Percentiles rank a stretch among this genome's conserved stretches.
These are phyloP conservation scores for Sphaerophoria rueppellii DNA, from an alignment of 2,888 invertebrate genomes.

Conservation along the genomic window DNA sequence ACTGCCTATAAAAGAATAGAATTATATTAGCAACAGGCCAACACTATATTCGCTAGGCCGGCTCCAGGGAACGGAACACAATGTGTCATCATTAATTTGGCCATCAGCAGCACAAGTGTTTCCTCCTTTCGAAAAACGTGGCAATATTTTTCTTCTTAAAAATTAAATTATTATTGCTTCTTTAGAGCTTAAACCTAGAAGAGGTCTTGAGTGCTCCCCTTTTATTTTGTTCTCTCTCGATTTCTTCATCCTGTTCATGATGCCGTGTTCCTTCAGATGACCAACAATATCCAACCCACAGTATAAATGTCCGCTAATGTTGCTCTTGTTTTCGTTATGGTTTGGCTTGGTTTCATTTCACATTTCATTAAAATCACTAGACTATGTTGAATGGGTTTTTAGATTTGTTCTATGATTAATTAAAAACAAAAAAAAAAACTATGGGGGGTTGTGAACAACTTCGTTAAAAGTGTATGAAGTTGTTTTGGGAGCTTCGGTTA, in stretches of 20 bases:
- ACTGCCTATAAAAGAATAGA: not conserved
- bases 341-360: slow-evolving; percentile 60
- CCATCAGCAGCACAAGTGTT: slow-evolving; percentile 45
- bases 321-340: not conserved
- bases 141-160: slow-evolving; percentile 39
- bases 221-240: no score
- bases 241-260: no score
- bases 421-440: slow-evolving; percentile 44
- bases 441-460: not conserved
- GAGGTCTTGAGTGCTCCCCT: no score
- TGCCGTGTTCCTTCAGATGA: slow-evolving; percentile 22
- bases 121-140: slow-evolving; percentile 63
- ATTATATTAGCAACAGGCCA: slow-evolving; percentile 22
- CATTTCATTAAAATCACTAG: slow-evolving; percentile 72
- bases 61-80: slow-evolving; percentile 54
- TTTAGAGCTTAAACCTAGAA: not conserved
- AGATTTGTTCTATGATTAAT: slow-evolving; percentile 71
- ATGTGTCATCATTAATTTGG: slow-evolving; percentile 71
- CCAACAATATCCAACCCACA: slow-evolving; percentile 32
- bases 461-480: slow-evolving; percentile 10
- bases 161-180: slow-evolving; percentile 33
- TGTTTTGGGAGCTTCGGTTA: slow-evolving; percentile 29
- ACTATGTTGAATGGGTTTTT: slow-evolving; percentile 70
- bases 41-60: not conserved
- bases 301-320: slow-evolving; percentile 2